Evolutionary conservation across 2,113 vertebrate genomes (phyloP).

Genomic region (Equus quagga): DNA sequence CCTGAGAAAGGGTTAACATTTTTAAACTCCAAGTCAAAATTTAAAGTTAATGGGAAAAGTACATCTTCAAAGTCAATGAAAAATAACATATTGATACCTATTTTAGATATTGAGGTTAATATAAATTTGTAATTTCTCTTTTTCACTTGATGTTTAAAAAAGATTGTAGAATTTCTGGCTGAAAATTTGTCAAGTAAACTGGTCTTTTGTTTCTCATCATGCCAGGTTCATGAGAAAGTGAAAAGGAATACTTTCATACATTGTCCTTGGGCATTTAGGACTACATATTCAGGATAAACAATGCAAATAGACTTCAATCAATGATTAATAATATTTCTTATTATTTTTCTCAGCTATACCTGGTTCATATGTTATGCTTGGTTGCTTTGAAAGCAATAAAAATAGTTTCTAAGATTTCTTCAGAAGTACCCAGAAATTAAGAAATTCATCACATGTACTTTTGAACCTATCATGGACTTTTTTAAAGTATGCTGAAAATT

Average conservation of each 20-base stretch:
- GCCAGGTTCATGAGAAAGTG: neutral
- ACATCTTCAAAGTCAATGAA: neutral
- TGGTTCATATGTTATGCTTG: neutral
- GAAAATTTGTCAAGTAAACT: neutral
- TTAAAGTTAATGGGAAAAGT: neutral
- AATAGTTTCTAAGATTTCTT: neutral
- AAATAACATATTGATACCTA: neutral
- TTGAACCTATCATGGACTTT: neutral
- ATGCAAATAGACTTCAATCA: neutral
- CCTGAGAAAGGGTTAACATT: neutral
- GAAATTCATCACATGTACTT: neutral
- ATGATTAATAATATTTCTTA: neutral
- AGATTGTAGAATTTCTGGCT: neutral
- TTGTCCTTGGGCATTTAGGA: neutral
- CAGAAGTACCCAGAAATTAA: neutral
- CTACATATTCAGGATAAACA: neutral
- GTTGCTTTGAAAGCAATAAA: neutral
- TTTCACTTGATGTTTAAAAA: neutral
- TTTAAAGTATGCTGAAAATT: neutral
- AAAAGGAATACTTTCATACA: neutral
- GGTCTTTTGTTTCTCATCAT: neutral
- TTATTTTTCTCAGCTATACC: neutral
- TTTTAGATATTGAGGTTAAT: constrained; percentile 15
- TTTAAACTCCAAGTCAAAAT: neutral
- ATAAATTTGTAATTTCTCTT: constrained; percentile 44